Conservation (phyloP, 1,140 invertebrate species). For the Hesperophylax magnus region DNA sequence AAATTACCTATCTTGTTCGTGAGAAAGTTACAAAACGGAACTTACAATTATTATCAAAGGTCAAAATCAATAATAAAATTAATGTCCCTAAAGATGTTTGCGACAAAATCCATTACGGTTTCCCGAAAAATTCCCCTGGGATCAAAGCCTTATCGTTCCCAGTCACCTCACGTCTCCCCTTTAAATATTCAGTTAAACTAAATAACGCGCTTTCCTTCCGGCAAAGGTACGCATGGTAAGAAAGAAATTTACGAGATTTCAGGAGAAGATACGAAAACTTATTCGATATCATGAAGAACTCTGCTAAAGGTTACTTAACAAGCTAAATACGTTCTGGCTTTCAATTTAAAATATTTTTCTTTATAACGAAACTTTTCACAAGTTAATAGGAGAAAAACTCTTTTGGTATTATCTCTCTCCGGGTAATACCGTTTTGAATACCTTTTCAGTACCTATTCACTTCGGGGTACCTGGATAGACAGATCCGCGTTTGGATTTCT, state of each 20-base stretch:
- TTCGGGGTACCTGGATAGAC: too few species aligned
- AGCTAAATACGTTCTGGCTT: not conserved
- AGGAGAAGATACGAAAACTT: slow-evolving; percentile 33
- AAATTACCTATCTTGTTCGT: not conserved
- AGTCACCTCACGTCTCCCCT: slow-evolving; percentile 35
- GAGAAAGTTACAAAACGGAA: not conserved
- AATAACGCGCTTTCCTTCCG: slow-evolving; percentile 19
- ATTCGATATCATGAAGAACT: slow-evolving; percentile 18
- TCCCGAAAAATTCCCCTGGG: not conserved
- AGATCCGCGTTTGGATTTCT: too few species aligned
- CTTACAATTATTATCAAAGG: too few species aligned
- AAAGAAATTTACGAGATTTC: slow-evolving; percentile 40
- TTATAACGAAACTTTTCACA: slow-evolving; percentile 3
- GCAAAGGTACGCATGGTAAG: slow-evolving; percentile 15
- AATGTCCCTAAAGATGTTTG: slow-evolving; percentile 4
- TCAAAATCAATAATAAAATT: not conserved
- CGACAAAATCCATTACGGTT: slow-evolving; percentile 32
- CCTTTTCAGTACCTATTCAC: too few species aligned
- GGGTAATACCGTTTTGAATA: too few species aligned
- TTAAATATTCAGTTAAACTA: slow-evolving; percentile 41
- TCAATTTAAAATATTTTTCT: not conserved
- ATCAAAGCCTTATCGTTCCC: slow-evolving; percentile 24
- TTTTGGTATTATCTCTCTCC: not conserved
- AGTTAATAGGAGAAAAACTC: not conserved
- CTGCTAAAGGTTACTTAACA: not conserved